A percentile compares a stretch with the other conserved stretches of the same genome.
phyloP scores from a whole-genome alignment of 2,113 vertebrate genomes.

The Anarhynchus alexandrinus region DNA sequence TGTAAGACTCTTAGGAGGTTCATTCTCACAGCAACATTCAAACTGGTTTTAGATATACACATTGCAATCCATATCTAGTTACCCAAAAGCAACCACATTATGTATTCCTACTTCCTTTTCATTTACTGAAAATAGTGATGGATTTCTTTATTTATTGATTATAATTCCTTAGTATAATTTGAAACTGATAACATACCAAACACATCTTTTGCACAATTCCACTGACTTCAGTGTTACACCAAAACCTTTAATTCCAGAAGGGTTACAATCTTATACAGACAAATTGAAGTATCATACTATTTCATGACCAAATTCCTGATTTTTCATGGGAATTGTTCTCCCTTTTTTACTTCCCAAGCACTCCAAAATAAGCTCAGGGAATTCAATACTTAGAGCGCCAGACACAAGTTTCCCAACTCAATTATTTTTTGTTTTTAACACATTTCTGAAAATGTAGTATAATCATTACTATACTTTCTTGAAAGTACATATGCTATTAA shows the following conservation, averaged over 20 bases:
- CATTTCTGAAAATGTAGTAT: neutral
- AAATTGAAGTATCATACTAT: neutral
- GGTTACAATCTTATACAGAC: neutral
- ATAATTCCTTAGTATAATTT: neutral
- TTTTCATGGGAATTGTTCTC: neutral
- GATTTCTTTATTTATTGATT: neutral
- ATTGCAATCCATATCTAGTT: neutral
- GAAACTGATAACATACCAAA: neutral
- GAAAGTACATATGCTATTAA: neutral
- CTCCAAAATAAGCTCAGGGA: neutral
- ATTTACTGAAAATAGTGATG: neutral
- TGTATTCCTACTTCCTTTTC: neutral
- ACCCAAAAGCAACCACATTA: neutral
- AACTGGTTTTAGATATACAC: neutral
- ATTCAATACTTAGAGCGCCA: neutral
- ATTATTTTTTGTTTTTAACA: neutral
- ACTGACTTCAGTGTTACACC: neutral
- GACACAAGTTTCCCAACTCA: neutral
- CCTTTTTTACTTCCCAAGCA: neutral
- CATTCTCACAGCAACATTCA: neutral
- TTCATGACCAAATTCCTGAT: neutral
- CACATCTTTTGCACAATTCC: neutral
- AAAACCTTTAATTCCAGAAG: neutral
- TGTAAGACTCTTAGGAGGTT: fast-evolving
- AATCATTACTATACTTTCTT: neutral